A percentile compares a stretch with the other conserved stretches of the same genome.
Conservation (phyloP, 2,888 invertebrate genomes). For the Mesorhabditis sp. region DNA sequence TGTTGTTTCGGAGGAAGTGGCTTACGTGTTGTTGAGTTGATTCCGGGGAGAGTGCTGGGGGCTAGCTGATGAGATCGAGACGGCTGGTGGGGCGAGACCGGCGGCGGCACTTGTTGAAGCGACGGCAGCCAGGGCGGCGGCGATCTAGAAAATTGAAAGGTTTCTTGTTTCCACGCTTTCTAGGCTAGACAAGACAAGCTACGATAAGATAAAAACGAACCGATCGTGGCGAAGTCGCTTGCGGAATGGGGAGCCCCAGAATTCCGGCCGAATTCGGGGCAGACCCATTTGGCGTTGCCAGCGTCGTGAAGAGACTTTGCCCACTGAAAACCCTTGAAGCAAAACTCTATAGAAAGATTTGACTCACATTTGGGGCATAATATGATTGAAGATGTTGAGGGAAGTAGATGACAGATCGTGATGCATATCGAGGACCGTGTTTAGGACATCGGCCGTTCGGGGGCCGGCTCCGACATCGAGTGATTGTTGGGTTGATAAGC, state of each 20-base stretch:
- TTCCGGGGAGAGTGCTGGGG: conserved; percentile 25
- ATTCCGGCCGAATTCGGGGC: conserved; percentile 41
- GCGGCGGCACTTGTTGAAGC: conserved; percentile 26
- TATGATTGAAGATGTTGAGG: conserved; percentile 34
- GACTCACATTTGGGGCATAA: conserved; percentile 13
- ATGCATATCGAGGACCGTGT: conserved; percentile 55
- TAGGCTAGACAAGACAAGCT: background rate
- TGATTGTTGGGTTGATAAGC: conserved; percentile 12
- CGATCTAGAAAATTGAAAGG: background rate
- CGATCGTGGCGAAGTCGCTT: background rate
- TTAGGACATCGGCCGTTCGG: conserved; percentile 55
- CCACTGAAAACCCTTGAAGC: background rate
- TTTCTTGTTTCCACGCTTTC: background rate
- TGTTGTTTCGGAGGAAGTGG: background rate
- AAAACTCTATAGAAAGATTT: background rate
- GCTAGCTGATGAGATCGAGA: conserved; percentile 17
- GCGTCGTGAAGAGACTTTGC: background rate
- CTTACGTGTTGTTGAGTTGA: background rate
- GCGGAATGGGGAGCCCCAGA: conserved; percentile 17
- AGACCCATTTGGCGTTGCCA: conserved; percentile 30
- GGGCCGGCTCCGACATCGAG: conserved; percentile 35
- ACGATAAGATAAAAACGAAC: background rate
- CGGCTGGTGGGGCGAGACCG: conserved; percentile 18
- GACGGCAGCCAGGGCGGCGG: conserved; percentile 14
- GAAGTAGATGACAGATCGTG: conserved; percentile 23